These are phyloP conservation scores for Aphelenchoides fujianensis DNA, from an alignment of 1,140 invertebrate genomes.

Conservation along the genomic window DNA sequence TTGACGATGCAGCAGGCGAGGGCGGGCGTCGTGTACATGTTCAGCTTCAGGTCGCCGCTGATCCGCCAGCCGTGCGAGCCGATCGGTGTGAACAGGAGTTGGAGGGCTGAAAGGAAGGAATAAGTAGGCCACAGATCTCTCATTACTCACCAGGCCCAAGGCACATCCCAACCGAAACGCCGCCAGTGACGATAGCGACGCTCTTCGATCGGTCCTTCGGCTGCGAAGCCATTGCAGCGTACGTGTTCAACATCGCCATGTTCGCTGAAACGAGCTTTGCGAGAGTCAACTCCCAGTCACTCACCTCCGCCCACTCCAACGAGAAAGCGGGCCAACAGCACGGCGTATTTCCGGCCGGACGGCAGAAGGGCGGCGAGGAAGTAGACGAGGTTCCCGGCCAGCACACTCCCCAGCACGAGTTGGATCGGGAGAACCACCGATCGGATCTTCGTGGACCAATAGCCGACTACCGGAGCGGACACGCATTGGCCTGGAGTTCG, in stretches of 20 bases:
- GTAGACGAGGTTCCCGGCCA: constrained; percentile 63
- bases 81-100: neutral
- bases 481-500: constrained; percentile 63
- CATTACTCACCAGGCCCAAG: neutral
- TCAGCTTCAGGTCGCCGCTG: neutral
- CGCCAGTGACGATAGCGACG: constrained; percentile 1
- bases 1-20: constrained; percentile 13
- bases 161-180: neutral
- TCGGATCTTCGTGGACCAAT: constrained; percentile 56
- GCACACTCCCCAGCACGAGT: constrained; percentile 58
- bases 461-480: constrained; percentile 63
- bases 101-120: neutral
- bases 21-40: constrained; percentile 20
- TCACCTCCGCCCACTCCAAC: constrained; percentile 49
- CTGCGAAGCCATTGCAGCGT: constrained; percentile 1
- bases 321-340: constrained; percentile 39
- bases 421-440: constrained; percentile 58
- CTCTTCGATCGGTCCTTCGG: neutral
- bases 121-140: neutral
- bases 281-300: constrained; percentile 24
- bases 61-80: neutral
- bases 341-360: constrained; percentile 21
- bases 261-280: constrained; percentile 11
- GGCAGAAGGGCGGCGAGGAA: constrained; percentile 48
- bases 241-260: constrained; percentile 5